phyloP scores from a whole-genome alignment of 2,113 vertebrate species.

The Scatophagus argus region DNA sequence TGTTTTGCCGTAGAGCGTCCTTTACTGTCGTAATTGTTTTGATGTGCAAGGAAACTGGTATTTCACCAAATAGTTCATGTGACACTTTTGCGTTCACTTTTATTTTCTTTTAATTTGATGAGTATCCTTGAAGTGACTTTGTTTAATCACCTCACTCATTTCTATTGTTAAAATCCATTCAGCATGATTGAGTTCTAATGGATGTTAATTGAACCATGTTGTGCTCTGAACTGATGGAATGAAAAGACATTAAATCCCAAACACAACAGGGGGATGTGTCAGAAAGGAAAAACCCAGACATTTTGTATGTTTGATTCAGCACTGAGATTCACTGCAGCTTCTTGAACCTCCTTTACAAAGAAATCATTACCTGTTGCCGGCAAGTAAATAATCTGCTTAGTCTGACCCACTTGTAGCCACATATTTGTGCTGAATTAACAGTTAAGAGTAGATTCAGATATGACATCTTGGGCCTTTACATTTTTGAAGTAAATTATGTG shows the following conservation, averaged over 20 bases:
- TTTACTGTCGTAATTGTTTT: not conserved
- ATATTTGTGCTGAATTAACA: not conserved
- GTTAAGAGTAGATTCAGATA: not conserved
- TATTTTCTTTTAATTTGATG: not conserved
- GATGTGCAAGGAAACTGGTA: not conserved
- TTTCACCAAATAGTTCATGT: not conserved
- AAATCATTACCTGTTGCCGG: not conserved
- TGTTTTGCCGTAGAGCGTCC: not conserved
- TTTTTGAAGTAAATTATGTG: not conserved
- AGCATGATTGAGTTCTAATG: not conserved
- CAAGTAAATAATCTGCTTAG: not conserved
- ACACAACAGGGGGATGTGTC: not conserved
- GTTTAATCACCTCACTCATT: not conserved
- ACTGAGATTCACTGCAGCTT: not conserved
- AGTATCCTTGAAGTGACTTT: not conserved
- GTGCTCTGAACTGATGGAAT: not conserved
- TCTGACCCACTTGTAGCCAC: not conserved
- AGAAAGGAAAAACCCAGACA: not conserved
- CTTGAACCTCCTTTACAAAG: not conserved
- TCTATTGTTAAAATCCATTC: not conserved
- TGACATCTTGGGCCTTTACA: too few relatives aligned
- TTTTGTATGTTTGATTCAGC: not conserved
- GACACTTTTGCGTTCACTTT: constrained; percentile 9
- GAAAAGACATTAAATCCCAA: not conserved
- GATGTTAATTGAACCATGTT: not conserved